Evolutionary conservation across 2,888 invertebrate species (phyloP), one percentile per base, ranked within the genome.

Genomic region (Melanargia galathea): DNA sequence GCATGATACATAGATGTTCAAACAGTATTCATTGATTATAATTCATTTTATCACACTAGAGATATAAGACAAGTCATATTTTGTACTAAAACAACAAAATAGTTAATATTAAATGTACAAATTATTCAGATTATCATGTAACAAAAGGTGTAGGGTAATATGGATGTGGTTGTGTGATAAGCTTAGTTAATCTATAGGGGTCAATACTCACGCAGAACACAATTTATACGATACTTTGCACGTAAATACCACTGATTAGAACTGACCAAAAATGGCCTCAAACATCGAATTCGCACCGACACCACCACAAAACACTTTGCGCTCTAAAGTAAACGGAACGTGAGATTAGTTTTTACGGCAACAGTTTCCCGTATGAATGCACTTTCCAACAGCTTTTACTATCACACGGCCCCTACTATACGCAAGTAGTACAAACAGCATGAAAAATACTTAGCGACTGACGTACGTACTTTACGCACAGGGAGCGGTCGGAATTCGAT

Each of bases 341-440:
- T 86, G 85, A 78, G 88, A 87, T 80, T 83, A 81, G 87, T 87
- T 86, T 86, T 87, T 87, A 85, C 82, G 79, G 79, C 74, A 82
- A 79, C 78, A 80, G 80, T 84, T 87, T 84, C 86, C 81, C 78
- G 79, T 84, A 81, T 79, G 81, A 83, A 83, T 83, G 81, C 89
- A 90, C 90, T 90, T 90, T 90, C 90, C 87, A 90, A 90, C 83
- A 87, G 89, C 90, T 90, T 90, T 88, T 90, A 90, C 88, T 90
- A 90, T 83, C 83, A 79, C 83, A 80, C 83, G 83, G 82, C 81
- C 83, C 76, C 85, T 83, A 83, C 81, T 86, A 83, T 75, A 78
- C 76, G 81, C 82, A 83, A 88, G 86, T 89, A 87, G 87, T 86
- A 88, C 87, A 87, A 88, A 85, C 87, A 81, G 84, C 86, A 90